A percentile compares a stretch with the other conserved stretches of the same genome.
These are phyloP conservation scores for Poecilia velifera DNA, from an alignment of 2,797 vertebrate genomes.

Conservation along the genomic window DNA sequence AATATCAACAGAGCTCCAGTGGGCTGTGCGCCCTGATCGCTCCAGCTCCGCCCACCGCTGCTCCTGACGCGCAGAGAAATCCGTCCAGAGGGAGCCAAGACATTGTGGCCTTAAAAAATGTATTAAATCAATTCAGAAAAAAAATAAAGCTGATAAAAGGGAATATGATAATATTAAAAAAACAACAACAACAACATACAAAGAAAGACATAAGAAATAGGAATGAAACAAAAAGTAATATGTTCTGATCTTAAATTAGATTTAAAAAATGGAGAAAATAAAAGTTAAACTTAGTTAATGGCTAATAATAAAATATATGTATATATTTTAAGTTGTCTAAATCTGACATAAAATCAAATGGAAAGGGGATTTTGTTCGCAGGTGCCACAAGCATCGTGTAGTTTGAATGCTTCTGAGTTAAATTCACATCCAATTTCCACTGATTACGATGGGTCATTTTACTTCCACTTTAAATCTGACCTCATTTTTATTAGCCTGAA, in stretches of 20 bases:
- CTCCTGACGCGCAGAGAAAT: slow-evolving; percentile 33
- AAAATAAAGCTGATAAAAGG: not conserved
- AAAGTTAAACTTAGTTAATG: not conserved
- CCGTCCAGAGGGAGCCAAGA: slow-evolving; percentile 21
- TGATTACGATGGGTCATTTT: not conserved
- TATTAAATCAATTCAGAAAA: not conserved
- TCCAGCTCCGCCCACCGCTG: slow-evolving; percentile 64
- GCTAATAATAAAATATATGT: not conserved
- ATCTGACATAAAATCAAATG: not conserved
- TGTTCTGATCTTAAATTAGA: not conserved
- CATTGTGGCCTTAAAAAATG: not conserved
- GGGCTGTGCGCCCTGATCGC: slow-evolving; percentile 54
- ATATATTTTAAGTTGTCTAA: not conserved
- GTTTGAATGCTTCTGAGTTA: not conserved
- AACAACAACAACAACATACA: not conserved
- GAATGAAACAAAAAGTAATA: not conserved
- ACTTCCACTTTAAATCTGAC: not conserved
- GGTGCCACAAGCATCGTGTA: not conserved
- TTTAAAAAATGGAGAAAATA: not conserved
- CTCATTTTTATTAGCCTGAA: slow-evolving; percentile 1
- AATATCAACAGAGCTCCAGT: slow-evolving; percentile 62
- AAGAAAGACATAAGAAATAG: not conserved
- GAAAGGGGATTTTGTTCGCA: not conserved
- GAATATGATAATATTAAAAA: not conserved
- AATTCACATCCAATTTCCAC: not conserved